Evolutionary conservation across 2,113 vertebrate genomes (phyloP).

Genomic region (Phoxinus phoxinus): DNA sequence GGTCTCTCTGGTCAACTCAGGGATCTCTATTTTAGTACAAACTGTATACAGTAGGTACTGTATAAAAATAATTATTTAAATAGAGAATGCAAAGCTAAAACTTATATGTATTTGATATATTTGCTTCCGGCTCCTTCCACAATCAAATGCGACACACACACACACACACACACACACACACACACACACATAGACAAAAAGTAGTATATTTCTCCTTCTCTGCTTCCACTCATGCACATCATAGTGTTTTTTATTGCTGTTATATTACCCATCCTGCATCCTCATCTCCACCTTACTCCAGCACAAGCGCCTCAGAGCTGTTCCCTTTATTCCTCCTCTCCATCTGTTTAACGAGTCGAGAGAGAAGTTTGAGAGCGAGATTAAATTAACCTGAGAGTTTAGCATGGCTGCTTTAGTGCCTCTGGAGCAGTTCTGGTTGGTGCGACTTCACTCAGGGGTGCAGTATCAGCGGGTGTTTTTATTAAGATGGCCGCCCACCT

Average conservation of each 20-base stretch:
- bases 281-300: conserved; percentile 50
- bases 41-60: neutral
- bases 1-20: neutral
- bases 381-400: conserved; percentile 55
- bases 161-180: conserved; percentile 13
- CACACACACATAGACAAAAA: conserved; percentile 5
- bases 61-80: neutral
- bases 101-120: neutral
- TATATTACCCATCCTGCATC: conserved; percentile 47
- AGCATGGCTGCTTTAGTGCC: conserved; percentile 51
- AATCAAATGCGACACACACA: conserved; percentile 27
- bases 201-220: conserved; percentile 28
- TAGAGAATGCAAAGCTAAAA: neutral
- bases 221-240: conserved; percentile 34
- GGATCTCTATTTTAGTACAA: neutral
- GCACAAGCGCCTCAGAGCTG: conserved; percentile 51
- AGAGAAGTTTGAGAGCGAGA: conserved; percentile 44
- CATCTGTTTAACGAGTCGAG: conserved; percentile 53
- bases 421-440: conserved; percentile 41
- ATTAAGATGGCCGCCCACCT: conserved; percentile 53
- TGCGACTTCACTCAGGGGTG: conserved; percentile 44
- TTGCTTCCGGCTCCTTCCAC: conserved; percentile 37
- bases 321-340: conserved; percentile 52
- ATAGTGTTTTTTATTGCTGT: conserved; percentile 44
- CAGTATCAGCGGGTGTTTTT: conserved; percentile 47